Evolutionary conservation across 2,113 vertebrate genomes (phyloP), one percentile per base, ranked within the genome.

Genomic region (Castor canadensis): DNA sequence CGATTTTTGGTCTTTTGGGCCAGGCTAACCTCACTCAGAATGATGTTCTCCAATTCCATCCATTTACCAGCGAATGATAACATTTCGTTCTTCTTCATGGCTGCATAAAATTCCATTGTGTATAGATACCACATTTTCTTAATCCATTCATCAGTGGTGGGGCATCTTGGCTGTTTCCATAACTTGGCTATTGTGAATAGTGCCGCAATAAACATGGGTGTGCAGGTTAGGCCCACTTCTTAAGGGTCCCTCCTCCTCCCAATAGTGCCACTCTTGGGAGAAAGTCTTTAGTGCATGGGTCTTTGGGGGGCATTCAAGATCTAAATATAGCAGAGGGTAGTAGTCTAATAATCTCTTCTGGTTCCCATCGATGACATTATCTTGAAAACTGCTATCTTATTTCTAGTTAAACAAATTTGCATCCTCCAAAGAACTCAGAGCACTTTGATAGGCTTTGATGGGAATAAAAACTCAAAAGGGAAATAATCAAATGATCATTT

Each of bases 401-500:
- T 86, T 80, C 82, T 79, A 8, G 56, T 72, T 77, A 83, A 82
- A 67, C n/a, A 17, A 47, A 60, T 73, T 28, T 75, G 13, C 4
- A 38, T 56, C 26, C 24, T 93, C 52, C 40, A 84, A 87, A 54
- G 32, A 92, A 47, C 20, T 91, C 58, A 73, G 0, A 52, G 7
- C 56, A 62, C 45, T 83, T 40, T 75, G 45, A 52, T 6, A 26
- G 71, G 64, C 38, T 87, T 87, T 86, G 58, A 56, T 88, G 71
- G 54, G 38, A 93, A 81, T 85, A 90, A 84, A 87, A 83, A 47
- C 43, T 81, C 38, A 87, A 80, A 92, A 83, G 22, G 9, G 58
- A 62, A 71, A 28, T 56, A 87, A 47, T 47, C 24, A 86, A 92
- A 91, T 93, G 80, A 73, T 71, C 6, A 54, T 56, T 49, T 95